phyloP scores from a whole-genome alignment of 1,140 invertebrate genomes.

The Drosophila bocki region DNA sequence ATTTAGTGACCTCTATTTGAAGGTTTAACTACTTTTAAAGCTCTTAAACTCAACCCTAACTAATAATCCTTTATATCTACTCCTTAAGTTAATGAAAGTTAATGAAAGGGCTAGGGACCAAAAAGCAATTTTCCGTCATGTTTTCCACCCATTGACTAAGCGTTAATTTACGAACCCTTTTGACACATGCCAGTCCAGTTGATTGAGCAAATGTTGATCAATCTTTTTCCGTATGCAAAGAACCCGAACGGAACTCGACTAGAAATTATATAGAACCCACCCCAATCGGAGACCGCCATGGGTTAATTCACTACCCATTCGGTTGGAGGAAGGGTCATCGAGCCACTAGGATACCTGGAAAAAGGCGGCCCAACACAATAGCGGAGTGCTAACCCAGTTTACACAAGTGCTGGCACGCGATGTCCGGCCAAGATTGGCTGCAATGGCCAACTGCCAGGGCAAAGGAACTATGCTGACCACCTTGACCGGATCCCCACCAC shows the following conservation, averaged over 20 bases:
- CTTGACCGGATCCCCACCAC: constrained; percentile 20
- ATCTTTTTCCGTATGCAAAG: constrained; percentile 29
- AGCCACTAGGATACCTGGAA: constrained; percentile 20
- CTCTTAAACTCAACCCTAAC: neutral
- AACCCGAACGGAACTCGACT: neutral
- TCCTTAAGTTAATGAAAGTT: neutral
- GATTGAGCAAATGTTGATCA: constrained; percentile 36
- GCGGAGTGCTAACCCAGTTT: constrained; percentile 61
- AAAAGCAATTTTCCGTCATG: neutral
- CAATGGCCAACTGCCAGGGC: constrained; percentile 45
- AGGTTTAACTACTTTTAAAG: neutral
- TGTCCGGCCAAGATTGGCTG: constrained; percentile 64
- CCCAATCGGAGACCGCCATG: neutral
- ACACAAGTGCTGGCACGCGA: constrained; percentile 63
- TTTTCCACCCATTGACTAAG: constrained; percentile 11
- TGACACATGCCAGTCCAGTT: constrained; percentile 35
- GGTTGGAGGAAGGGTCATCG: constrained; percentile 1
- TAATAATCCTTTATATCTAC: neutral
- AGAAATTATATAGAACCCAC: neutral
- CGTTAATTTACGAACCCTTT: constrained; percentile 7
- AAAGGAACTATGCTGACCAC: constrained; percentile 23
- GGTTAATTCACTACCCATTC: neutral
- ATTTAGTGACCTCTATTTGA: neutral
- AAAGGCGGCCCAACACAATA: constrained; percentile 12
- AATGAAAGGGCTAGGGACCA: neutral